Percentiles rank a stretch among this genome's conserved stretches.
Evolutionary conservation across 2,797 vertebrate genomes (phyloP).

Genomic region (Urophycis tenuis): DNA sequence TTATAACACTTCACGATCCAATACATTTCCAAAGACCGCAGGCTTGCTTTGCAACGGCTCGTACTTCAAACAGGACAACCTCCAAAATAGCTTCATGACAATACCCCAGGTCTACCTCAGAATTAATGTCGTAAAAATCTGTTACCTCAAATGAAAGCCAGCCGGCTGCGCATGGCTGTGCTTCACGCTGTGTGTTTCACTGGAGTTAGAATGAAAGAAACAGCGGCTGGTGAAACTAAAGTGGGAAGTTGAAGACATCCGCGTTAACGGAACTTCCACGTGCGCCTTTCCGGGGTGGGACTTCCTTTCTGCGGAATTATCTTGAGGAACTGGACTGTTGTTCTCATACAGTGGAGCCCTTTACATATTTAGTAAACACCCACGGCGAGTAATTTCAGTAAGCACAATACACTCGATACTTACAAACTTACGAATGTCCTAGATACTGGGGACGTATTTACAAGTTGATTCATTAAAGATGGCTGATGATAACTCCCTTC

Average conservation of each 20-base stretch:
- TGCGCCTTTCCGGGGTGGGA: conserved; percentile 69
- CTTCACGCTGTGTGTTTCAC: not conserved
- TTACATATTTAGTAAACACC: not conserved
- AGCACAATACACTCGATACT: not conserved
- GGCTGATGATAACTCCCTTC: not conserved
- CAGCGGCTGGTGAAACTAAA: not conserved
- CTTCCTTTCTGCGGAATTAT: conserved; percentile 39
- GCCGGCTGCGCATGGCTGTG: not conserved
- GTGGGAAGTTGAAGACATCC: not conserved
- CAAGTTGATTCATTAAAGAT: not conserved
- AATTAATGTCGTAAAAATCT: not conserved
- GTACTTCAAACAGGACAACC: not conserved
- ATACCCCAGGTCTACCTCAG: not conserved
- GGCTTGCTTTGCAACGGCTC: not conserved
- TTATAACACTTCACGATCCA: not conserved
- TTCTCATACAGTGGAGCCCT: not conserved
- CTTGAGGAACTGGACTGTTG: not conserved
- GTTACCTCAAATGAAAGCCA: not conserved
- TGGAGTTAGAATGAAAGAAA: not conserved
- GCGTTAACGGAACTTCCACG: not conserved
- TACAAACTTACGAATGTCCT: not conserved
- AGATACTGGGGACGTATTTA: not conserved
- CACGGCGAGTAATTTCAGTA: not conserved
- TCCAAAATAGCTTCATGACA: not conserved
- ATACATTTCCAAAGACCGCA: not conserved